Percentiles rank a stretch among this genome's conserved stretches.
Conservation (phyloP, 2,797 vertebrate species). For the Karalla daura region DNA sequence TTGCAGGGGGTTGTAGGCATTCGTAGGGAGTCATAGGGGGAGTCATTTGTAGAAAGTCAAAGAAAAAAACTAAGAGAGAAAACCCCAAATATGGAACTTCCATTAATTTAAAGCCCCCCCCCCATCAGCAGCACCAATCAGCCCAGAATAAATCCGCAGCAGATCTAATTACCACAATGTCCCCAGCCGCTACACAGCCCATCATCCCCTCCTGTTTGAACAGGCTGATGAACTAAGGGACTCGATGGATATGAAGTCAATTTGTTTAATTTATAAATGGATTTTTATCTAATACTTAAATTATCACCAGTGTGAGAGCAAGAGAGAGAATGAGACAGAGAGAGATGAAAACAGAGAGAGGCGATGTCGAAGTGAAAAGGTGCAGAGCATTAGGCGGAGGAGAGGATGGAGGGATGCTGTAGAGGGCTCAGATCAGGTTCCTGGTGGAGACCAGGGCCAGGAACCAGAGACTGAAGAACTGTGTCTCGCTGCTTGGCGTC, state of each 20-base stretch:
- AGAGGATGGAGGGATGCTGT: constrained; percentile 41
- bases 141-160: constrained; percentile 97
- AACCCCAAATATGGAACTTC: constrained; percentile 97
- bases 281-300: constrained; percentile 99
- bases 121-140: constrained; percentile 87
- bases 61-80: constrained; percentile 83
- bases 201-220: constrained; percentile 91
- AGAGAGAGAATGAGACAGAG: constrained; percentile 25
- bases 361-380: constrained; percentile 40
- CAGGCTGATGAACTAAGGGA: constrained; percentile 99
- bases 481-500: not conserved
- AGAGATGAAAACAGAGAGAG: constrained; percentile 31
- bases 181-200: constrained; percentile 90
- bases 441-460: no score
- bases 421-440: no score
- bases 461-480: no score
- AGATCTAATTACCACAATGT: constrained; percentile 99
- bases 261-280: constrained; percentile 99
- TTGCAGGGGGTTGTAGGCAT: no score
- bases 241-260: constrained; percentile 99
- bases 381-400: constrained; percentile 34
- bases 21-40: no score
- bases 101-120: constrained; percentile 94
- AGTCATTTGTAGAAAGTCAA: constrained; percentile 67
- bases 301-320: constrained; percentile 92